Percentiles rank a stretch among this genome's conserved stretches.
phyloP scores from a whole-genome alignment of 2,888 invertebrate genomes.

The Prenolepis imparis region DNA sequence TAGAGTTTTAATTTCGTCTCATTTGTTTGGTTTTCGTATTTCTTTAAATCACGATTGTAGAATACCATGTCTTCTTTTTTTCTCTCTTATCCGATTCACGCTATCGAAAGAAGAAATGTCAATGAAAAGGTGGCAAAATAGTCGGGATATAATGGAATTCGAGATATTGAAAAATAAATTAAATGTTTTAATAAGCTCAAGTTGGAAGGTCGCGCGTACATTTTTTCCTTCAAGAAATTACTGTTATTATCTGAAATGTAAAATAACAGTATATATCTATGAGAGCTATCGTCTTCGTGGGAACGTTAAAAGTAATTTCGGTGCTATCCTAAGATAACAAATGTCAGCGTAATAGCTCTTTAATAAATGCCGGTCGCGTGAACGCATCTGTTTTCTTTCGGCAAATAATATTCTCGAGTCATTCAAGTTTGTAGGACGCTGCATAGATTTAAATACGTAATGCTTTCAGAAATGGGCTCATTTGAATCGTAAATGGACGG shows the following conservation, averaged over 20 bases:
- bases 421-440: conserved; percentile 32
- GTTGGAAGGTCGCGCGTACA: background rate
- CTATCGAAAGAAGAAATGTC: background rate
- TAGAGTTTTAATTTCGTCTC: background rate
- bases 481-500: conserved; percentile 40
- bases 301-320: conserved; percentile 26
- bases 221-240: background rate
- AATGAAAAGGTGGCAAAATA: background rate
- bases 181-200: background rate
- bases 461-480: conserved; percentile 32
- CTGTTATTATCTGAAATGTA: conserved; percentile 1
- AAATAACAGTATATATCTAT: conserved; percentile 20
- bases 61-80: background rate
- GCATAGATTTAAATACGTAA: conserved; percentile 53
- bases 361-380: conserved; percentile 16
- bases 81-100: background rate
- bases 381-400: conserved; percentile 40
- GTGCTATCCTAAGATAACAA: conserved; percentile 7
- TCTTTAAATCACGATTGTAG: background rate
- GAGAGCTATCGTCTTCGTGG: background rate
- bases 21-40: background rate
- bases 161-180: conserved; percentile 15
- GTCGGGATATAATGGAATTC: too few species aligned
- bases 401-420: conserved; percentile 32
- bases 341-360: conserved; percentile 26